Conservation (phyloP, 1,140 invertebrate genomes). For the Dreissena rostriformis region DNA sequence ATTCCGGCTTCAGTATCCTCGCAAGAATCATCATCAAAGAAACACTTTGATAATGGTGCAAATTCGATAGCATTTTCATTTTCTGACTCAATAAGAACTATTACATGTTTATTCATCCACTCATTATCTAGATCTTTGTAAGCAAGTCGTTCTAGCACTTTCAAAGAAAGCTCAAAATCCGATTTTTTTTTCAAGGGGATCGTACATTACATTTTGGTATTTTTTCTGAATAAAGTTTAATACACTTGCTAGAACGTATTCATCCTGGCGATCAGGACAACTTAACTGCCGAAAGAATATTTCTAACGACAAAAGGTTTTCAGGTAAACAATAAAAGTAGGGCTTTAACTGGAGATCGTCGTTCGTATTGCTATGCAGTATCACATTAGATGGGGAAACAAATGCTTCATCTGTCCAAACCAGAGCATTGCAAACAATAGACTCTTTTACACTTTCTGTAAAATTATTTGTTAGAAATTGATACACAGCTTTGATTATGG, state of each 20-base stretch:
- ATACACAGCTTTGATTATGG: too few species aligned
- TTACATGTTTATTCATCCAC: conserved; percentile 11
- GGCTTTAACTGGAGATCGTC: background rate
- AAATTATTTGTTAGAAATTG: too few species aligned
- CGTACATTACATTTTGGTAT: background rate
- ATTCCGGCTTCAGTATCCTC: conserved; percentile 32
- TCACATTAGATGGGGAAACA: background rate
- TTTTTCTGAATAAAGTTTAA: background rate
- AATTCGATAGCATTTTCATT: conserved; percentile 36
- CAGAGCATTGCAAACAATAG: background rate
- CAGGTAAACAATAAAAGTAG: background rate
- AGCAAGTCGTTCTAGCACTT: too few species aligned
- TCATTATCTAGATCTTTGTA: background rate
- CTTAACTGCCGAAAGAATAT: background rate
- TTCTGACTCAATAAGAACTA: conserved; percentile 8
- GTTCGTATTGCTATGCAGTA: background rate
- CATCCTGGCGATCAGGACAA: background rate
- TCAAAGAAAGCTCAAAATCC: too few species aligned
- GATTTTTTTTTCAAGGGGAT: too few species aligned
- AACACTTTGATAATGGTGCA: conserved; percentile 54
- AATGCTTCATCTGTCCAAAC: background rate
- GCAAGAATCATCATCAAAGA: conserved; percentile 45
- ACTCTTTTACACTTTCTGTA: background rate
- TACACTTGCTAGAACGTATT: background rate
- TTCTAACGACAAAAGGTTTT: background rate